These are phyloP conservation scores for Hipparchia semele DNA, from an alignment of 2,888 invertebrate genomes.

Conservation along the genomic window DNA sequence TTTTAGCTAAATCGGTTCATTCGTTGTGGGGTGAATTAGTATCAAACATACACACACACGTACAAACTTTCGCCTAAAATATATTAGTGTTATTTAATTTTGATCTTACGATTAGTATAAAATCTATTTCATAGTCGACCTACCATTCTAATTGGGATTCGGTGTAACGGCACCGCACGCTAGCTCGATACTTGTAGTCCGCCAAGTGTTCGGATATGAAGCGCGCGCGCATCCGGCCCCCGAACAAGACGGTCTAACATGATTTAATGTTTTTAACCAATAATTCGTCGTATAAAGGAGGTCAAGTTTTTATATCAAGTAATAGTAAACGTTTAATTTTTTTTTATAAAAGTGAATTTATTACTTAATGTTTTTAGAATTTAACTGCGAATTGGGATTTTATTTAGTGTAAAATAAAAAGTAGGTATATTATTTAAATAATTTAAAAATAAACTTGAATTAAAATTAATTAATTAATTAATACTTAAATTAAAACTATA, in stretches of 20 bases:
- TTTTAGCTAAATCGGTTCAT: too few species aligned
- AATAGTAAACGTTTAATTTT: neutral
- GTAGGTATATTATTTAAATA: too few species aligned
- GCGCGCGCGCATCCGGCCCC: slow-evolving; percentile 50
- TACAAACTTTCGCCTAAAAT: too few species aligned
- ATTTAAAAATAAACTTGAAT: too few species aligned
- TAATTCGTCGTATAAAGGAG: slow-evolving; percentile 12
- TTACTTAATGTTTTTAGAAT: too few species aligned
- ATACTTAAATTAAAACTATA: too few species aligned
- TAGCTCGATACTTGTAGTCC: slow-evolving; percentile 24
- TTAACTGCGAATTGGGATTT: too few species aligned
- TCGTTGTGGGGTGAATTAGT: too few species aligned
- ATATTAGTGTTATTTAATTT: too few species aligned
- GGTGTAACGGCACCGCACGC: slow-evolving; percentile 36
- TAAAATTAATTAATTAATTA: too few species aligned
- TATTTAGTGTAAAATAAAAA: too few species aligned
- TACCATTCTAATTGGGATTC: slow-evolving; percentile 28
- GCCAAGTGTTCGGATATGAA: slow-evolving; percentile 42
- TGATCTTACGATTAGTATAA: neutral
- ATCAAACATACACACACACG: too few species aligned
- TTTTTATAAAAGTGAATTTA: neutral
- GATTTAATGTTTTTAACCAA: neutral
- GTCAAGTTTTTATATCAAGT: slow-evolving; percentile 13
- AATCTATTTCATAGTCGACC: slow-evolving; percentile 19
- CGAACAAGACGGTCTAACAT: neutral